phyloP scores from a whole-genome alignment of 2,888 invertebrate species.

The Pheosia tremula region DNA sequence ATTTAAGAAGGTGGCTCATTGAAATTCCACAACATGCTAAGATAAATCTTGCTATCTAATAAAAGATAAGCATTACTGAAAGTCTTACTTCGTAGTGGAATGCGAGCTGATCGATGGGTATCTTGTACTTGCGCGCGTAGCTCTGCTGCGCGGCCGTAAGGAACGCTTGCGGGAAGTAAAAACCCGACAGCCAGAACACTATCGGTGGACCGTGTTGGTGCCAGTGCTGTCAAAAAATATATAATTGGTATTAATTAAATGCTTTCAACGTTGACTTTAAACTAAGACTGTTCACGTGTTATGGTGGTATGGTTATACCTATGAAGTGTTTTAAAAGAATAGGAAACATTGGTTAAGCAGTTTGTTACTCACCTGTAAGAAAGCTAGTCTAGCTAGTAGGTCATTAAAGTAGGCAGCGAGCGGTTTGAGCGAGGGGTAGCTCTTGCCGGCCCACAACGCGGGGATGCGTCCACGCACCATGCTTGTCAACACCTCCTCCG shows the following conservation, averaged over 20 bases:
- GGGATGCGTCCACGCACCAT: constrained; percentile 94
- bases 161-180: constrained; percentile 98
- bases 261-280: too few species aligned
- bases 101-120: constrained; percentile 94
- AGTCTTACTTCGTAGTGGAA: constrained; percentile 87
- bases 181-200: constrained; percentile 96
- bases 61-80: neutral
- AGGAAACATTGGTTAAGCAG: too few species aligned
- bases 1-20: too few species aligned
- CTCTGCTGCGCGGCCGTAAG: constrained; percentile 97
- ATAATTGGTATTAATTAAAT: too few species aligned
- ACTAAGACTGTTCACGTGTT: too few species aligned
- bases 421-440: constrained; percentile 96
- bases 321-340: too few species aligned
- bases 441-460: constrained; percentile 91
- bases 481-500: constrained; percentile 93
- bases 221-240: constrained; percentile 87
- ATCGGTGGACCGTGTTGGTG: constrained; percentile 91
- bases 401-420: constrained; percentile 94
- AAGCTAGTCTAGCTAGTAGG: constrained; percentile 91
- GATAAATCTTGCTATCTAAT: too few species aligned
- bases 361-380: constrained; percentile 88
- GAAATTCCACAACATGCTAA: too few species aligned
- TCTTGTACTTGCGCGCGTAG: constrained; percentile 94
- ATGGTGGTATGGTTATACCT: too few species aligned